Evolutionary conservation across 2,797 vertebrate species (phyloP), one percentile per base, ranked within the genome.

Genomic region (Champsocephalus esox): DNA sequence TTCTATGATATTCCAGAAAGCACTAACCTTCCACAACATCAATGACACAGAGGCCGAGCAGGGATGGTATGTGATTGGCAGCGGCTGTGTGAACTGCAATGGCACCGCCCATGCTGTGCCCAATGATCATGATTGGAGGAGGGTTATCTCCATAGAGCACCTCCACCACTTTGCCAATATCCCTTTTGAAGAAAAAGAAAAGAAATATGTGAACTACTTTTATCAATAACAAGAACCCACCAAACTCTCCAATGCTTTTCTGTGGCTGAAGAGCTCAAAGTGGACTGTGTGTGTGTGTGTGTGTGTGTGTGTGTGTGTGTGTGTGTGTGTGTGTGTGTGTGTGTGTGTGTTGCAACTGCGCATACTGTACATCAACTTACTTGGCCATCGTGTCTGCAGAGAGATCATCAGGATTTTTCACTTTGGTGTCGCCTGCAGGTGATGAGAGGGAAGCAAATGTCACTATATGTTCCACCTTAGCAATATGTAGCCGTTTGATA

Each of bases 21-120:
- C 68, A 46, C 87, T 90, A 85, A 98, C 98, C 98, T 95, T 99
- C 98, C 54, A 99, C 98, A 0, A 99, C 98, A 45, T 99, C 98
- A 19, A 99, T 99, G 92, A 99, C 97, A 87, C 98, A 98, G 34
- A 99, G 95, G 57, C 97, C 98, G 56, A 99, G 91, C 67, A 99
- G 90, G 10, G 97, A 98, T 0, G 97, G 97, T 70, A 99, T 78
- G 48, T 97, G 92, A 87, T 97, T 99, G 45, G 96, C 95, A 0
- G 93, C 93, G 0, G 97, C 96, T 0, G 97, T 96, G 90, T 99
- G 98, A 73, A 99, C 98, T 0, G 97, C 98, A n/a, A 99, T 98
- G 69, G 98, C 98, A 0, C 98, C 98, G 0, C 98, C 98, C 98
- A 99, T 99, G 92, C 98, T 99, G 93, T 99, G 98, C 66, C 98